These are phyloP conservation scores for Schizotus pectinicornis DNA, from an alignment of 2,888 invertebrate species.

Conservation along the genomic window DNA sequence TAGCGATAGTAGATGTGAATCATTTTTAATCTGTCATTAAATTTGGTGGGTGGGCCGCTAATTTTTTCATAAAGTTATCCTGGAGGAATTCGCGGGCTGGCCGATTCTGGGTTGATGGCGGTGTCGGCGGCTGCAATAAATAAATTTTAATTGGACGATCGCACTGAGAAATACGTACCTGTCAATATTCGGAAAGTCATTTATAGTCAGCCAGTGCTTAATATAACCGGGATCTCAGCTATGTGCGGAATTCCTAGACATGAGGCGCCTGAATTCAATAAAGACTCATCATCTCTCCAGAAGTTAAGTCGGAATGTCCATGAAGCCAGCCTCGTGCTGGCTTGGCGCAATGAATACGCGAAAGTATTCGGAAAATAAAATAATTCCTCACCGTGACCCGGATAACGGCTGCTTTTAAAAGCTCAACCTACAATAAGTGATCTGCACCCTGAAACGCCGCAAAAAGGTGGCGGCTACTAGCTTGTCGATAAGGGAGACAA, in stretches of 20 bases:
- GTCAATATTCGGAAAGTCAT: constrained; percentile 44
- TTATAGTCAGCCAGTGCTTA: constrained; percentile 46
- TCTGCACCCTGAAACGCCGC: too few species aligned
- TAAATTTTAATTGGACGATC: constrained; percentile 23
- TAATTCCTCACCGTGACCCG: constrained; percentile 35
- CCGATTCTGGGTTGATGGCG: too few species aligned
- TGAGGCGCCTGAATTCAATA: constrained; percentile 51
- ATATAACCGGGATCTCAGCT: constrained; percentile 38
- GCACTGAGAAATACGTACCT: constrained; percentile 29
- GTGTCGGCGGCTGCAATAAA: too few species aligned
- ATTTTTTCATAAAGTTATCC: too few species aligned
- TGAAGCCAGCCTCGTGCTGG: constrained; percentile 33
- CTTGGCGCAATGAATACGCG: constrained; percentile 41
- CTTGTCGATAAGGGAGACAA: too few species aligned
- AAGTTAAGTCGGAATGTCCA: constrained; percentile 36
- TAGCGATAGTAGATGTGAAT: too few species aligned
- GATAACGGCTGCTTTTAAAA: constrained; percentile 11
- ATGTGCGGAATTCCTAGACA: constrained; percentile 49
- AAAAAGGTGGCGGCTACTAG: too few species aligned
- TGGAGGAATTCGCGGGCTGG: too few species aligned
- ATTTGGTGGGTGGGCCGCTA: too few species aligned
- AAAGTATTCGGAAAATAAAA: constrained; percentile 47
- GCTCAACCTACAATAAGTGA: background rate
- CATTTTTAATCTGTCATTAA: too few species aligned
- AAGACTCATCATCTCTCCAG: constrained; percentile 45